phyloP scores from a whole-genome alignment of 2,797 vertebrate species.

The Periophthalmus magnuspinnatus region DNA sequence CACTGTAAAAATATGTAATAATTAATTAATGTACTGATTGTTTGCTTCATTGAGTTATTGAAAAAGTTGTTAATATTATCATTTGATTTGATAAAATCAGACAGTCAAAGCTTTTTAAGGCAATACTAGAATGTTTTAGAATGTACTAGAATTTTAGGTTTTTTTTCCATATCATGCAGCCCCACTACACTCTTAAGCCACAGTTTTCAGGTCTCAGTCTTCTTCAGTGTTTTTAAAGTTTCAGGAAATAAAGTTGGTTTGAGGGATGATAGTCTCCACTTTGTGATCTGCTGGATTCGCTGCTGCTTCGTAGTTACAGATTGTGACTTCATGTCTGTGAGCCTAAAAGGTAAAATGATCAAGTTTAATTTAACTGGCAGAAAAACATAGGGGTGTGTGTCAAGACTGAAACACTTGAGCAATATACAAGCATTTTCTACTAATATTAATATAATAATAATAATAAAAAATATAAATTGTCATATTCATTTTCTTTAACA shows the following conservation, averaged over 20 bases:
- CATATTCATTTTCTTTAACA: too few species aligned
- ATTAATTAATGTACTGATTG: background rate
- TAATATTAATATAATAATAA: too few species aligned
- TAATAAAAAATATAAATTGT: too few species aligned
- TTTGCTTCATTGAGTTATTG: background rate
- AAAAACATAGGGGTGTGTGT: background rate
- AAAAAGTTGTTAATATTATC: background rate
- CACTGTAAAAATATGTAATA: too few species aligned
- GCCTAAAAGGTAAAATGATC: constrained; percentile 70
- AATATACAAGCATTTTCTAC: background rate
- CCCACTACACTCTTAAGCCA: background rate
- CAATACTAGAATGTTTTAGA: background rate
- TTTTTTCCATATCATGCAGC: background rate
- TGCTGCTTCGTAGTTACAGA: constrained; percentile 94
- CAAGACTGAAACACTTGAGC: background rate
- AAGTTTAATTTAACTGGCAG: background rate
- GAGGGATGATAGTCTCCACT: constrained; percentile 85
- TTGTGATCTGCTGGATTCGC: constrained; percentile 95
- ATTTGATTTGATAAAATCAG: background rate
- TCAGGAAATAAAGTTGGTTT: constrained; percentile 95
- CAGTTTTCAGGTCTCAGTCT: constrained; percentile 19
- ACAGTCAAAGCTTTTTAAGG: background rate
- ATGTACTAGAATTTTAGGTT: too few species aligned
- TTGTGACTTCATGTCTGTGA: constrained; percentile 92
- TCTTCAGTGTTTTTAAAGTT: constrained; percentile 9